Conservation (phyloP, 2,888 invertebrate species). For the Thysanoteuthis rhombus region DNA sequence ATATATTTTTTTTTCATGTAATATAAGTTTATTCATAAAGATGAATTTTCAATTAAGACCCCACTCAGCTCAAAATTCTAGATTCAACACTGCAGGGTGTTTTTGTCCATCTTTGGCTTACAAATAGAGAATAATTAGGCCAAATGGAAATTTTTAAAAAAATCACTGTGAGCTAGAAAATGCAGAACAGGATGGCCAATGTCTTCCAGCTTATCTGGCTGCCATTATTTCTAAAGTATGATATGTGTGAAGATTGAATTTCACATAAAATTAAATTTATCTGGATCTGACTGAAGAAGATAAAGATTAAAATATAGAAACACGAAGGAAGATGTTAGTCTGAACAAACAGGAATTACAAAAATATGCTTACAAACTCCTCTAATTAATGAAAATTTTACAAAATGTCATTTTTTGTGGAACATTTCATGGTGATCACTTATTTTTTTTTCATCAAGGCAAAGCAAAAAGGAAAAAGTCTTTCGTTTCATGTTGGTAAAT, state of each 20-base stretch:
- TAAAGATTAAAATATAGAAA: neutral
- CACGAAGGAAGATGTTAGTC: neutral
- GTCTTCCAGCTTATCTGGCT: too few species aligned
- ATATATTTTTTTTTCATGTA: too few species aligned
- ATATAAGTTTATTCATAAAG: too few species aligned
- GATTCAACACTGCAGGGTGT: too few species aligned
- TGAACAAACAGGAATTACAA: neutral
- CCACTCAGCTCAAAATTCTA: too few species aligned
- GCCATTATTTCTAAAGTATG: neutral
- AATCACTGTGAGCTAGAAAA: too few species aligned
- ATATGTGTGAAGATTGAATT: neutral
- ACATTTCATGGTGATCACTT: too few species aligned
- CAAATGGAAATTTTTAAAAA: neutral
- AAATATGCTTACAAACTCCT: neutral
- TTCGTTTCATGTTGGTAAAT: too few species aligned
- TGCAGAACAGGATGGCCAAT: too few species aligned
- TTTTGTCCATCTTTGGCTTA: too few species aligned
- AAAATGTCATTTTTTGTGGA: neutral
- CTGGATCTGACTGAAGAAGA: neutral
- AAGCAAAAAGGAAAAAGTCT: neutral
- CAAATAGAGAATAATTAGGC: neutral
- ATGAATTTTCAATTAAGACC: too few species aligned
- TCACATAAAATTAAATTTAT: neutral
- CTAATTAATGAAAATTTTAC: neutral
- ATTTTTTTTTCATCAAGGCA: neutral